Base-by-base conservation (phyloP, 2,113 vertebrate species). In the Seriola aureovittata region DNA sequence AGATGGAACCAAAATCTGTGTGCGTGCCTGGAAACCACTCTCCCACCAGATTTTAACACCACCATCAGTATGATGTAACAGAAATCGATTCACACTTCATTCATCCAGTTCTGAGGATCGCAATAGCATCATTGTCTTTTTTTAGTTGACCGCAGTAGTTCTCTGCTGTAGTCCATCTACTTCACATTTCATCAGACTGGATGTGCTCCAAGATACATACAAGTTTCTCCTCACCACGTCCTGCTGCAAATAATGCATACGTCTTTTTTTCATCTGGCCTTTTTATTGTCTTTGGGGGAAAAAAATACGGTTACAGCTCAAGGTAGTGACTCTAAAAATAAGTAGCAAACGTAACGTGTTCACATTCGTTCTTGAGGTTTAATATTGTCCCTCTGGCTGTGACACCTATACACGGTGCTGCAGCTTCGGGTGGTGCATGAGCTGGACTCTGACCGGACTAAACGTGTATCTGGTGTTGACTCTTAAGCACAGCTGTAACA, bases 271-370 rank as follows among this genome's bases (percentile, higher is more conserved):
- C 11, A 36, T 17, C 16, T 29, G 29, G 70, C 16, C 63, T 23
- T 85, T 85, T 78, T 73, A 29, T 46, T 54, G 19, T 71, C 66
- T 42, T 23, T 4, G 7, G 4, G 4, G 19, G 5, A 29, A 55
- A 38, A 59, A 57, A 71, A 59, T 60, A 10, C 17, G 5, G 34
- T 72, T 36, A 36, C 59, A 54, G 54, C 59, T 81, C 34, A 32
- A 75, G 38, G 40, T 81, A 50, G 38, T 34, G 1, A 34, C 46
- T 46, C 46, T 81, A 84, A 82, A 83, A 80, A 83, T 54, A 80
- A 75, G n/a, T 34, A 42, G 46, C 14, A 29, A 82, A 54, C 50
- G 13, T 25, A 80, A 52, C 17, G 4, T 34, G 40, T 70, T 78
- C 13, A 36, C 63, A 36, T 55, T 60, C 11, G 1, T 52, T 54